phyloP scores from a whole-genome alignment of 2,888 invertebrate species.

The Disparrhopalites patrizii region DNA sequence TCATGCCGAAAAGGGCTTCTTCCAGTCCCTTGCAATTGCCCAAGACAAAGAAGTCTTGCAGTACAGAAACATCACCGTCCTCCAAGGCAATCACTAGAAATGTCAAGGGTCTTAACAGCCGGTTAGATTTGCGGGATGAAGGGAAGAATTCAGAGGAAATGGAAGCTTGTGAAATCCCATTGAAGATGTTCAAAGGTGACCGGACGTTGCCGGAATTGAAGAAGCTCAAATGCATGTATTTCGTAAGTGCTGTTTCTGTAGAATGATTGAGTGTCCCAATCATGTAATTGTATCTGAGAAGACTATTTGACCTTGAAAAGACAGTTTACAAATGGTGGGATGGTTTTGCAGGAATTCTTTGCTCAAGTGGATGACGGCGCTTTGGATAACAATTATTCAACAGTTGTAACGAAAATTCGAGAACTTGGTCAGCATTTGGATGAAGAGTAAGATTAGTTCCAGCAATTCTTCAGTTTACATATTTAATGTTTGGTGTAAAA shows the following conservation, averaged over 20 bases:
- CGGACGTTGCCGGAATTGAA: not conserved
- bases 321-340: not conserved
- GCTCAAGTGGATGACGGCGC: not conserved
- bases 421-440: not conserved
- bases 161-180: not conserved
- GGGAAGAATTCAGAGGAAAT: not conserved
- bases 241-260: not conserved
- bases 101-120: not conserved
- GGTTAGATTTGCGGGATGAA: not conserved
- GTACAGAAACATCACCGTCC: not conserved
- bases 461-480: not conserved
- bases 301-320: not conserved
- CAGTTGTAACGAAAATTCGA: not conserved
- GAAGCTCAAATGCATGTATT: not conserved
- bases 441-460: not conserved
- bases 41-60: constrained; percentile 19
- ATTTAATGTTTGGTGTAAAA: not conserved
- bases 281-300: no score
- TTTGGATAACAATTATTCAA: not conserved
- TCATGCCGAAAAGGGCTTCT: constrained; percentile 23
- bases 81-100: constrained; percentile 40
- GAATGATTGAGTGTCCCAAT: not conserved
- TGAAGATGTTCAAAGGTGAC: no score
- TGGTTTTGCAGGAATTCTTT: constrained; percentile 3
- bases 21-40: not conserved